Evolutionary conservation across 2,888 invertebrate genomes (phyloP).

Genomic region (Spatulosminthurus flaviceps): DNA sequence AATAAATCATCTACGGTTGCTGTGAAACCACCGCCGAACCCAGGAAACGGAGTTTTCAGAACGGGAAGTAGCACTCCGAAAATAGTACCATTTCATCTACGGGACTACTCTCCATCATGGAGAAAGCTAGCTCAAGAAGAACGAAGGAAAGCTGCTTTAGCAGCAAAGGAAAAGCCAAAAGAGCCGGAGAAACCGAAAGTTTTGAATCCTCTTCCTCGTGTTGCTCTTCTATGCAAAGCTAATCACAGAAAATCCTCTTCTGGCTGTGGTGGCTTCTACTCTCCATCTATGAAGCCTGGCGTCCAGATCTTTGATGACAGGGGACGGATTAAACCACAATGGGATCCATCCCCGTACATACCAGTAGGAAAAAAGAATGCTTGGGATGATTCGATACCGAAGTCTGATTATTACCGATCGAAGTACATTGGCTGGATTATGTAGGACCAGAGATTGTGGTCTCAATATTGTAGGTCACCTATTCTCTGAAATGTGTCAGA

Average conservation of each 20-base stretch:
- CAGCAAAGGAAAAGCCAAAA: not conserved
- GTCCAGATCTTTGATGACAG: constrained; percentile 26
- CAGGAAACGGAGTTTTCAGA: not conserved
- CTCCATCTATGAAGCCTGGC: constrained; percentile 6
- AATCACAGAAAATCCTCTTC: not conserved
- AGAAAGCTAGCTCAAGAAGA: not conserved
- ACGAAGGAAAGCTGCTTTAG: not conserved
- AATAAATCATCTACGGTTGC: too few relatives aligned
- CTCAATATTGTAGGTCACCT: too few relatives aligned
- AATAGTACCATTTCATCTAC: constrained; percentile 3
- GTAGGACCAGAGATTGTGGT: not conserved
- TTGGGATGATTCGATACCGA: constrained; percentile 33
- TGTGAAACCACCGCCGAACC: too few relatives aligned
- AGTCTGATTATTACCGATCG: constrained; percentile 26
- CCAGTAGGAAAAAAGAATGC: constrained; percentile 26
- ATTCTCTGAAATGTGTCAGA: too few relatives aligned
- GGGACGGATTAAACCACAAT: constrained; percentile 18
- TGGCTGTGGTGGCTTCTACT: constrained; percentile 25
- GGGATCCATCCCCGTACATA: constrained; percentile 35
- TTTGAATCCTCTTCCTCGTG: constrained; percentile 31
- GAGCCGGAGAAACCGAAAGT: not conserved
- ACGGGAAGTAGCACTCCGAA: not conserved
- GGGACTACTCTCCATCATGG: constrained; percentile 7
- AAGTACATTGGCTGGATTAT: constrained; percentile 34
- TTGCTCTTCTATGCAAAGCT: constrained; percentile 22